Percentiles rank a stretch among this genome's conserved stretches.
phyloP scores from a whole-genome alignment of 2,113 vertebrate genomes.

The Catharus bicknelli region DNA sequence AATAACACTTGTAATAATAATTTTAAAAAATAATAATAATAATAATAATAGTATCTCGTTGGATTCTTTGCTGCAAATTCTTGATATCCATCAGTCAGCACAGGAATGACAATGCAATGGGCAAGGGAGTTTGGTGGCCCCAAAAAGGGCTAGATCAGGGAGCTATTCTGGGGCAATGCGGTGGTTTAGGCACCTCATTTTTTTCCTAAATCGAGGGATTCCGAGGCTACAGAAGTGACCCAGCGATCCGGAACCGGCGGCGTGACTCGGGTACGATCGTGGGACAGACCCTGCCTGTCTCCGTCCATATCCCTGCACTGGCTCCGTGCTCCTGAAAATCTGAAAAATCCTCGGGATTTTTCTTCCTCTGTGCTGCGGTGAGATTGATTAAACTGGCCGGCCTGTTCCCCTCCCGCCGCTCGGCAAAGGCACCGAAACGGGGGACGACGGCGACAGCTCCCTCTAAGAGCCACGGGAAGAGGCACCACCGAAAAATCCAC shows the following conservation, averaged over 20 bases:
- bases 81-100: neutral
- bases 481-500: neutral
- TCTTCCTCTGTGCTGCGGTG: neutral
- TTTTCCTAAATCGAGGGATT: neutral
- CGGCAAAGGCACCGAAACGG: neutral
- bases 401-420: neutral
- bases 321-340: neutral
- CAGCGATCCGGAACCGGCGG: neutral
- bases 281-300: neutral
- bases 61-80: neutral
- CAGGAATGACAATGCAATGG: neutral
- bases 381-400: neutral
- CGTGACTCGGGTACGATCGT: neutral
- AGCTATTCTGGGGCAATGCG: neutral
- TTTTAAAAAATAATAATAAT: no score
- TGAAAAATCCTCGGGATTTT: neutral
- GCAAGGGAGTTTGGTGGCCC: neutral
- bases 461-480: neutral
- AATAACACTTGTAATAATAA: neutral
- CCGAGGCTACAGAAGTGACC: neutral
- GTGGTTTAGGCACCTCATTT: neutral
- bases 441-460: neutral
- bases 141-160: neutral
- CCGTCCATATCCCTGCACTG: neutral
- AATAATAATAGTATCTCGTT: neutral